A percentile compares a stretch with the other conserved stretches of the same genome.
Conservation (phyloP, 2,113 vertebrate genomes). For the Periophthalmus modestus region DNA sequence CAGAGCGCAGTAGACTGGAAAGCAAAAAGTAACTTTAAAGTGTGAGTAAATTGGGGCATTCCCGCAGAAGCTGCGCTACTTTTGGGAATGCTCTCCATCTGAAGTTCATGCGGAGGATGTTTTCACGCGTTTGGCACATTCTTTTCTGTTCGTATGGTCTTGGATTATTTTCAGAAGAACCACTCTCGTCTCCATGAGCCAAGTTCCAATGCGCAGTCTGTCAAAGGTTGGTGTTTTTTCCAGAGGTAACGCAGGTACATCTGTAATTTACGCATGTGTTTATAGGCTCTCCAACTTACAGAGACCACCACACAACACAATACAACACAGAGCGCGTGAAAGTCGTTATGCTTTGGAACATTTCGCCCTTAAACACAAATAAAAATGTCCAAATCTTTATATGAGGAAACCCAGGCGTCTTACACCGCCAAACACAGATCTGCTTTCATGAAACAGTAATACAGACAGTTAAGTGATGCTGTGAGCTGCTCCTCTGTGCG, state of each 20-base stretch:
- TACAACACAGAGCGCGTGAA: background rate
- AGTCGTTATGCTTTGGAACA: background rate
- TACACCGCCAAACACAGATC: background rate
- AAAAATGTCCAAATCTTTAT: conserved; percentile 20
- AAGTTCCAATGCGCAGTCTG: conserved; percentile 48
- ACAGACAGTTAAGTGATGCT: conserved; percentile 14
- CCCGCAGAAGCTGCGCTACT: conserved; percentile 28
- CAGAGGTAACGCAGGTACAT: background rate
- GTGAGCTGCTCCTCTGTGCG: background rate
- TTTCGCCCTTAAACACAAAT: conserved; percentile 7
- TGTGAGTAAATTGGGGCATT: conserved; percentile 4
- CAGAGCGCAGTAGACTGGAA: conserved; percentile 32
- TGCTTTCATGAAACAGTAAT: conserved; percentile 15
- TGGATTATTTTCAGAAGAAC: conserved; percentile 26
- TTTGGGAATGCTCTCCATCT: conserved; percentile 9
- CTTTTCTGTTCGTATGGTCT: background rate
- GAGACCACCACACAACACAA: background rate
- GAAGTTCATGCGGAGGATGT: conserved; percentile 39
- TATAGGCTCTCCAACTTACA: background rate
- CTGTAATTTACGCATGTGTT: background rate
- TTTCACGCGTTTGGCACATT: background rate
- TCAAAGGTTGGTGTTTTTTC: conserved; percentile 48
- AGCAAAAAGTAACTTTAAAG: conserved; percentile 10
- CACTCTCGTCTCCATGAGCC: conserved; percentile 18
- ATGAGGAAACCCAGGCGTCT: conserved; percentile 15